Conservation (phyloP, 1,140 invertebrate species). For the Drosophila nikananu region DNA sequence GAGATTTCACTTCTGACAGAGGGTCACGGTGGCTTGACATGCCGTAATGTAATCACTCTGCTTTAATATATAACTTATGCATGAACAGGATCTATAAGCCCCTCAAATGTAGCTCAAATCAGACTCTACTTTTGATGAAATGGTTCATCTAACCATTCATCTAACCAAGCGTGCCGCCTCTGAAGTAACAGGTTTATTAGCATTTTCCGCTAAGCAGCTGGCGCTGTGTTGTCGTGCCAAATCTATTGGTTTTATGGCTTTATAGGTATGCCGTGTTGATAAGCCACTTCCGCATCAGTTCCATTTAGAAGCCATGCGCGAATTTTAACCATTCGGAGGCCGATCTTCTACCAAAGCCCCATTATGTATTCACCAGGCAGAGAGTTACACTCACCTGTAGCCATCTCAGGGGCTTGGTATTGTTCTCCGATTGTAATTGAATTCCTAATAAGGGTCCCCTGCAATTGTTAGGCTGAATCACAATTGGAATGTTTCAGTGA, state of each 20-base stretch:
- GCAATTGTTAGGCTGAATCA: conserved; percentile 11
- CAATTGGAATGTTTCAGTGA: neutral
- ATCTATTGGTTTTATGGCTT: conserved; percentile 25
- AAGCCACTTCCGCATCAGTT: conserved; percentile 46
- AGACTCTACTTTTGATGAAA: neutral
- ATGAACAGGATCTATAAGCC: neutral
- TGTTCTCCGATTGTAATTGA: neutral
- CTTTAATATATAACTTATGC: neutral
- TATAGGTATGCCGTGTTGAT: conserved; percentile 7
- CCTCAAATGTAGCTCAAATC: neutral
- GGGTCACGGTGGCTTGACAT: conserved; percentile 36
- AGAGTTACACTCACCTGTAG: conserved; percentile 6
- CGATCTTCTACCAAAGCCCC: neutral
- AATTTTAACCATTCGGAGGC: conserved; percentile 12
- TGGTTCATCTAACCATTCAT: conserved; percentile 7
- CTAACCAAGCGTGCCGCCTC: conserved; percentile 15
- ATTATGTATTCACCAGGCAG: neutral
- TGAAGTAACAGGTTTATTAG: conserved; percentile 47
- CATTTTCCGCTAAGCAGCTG: conserved; percentile 36
- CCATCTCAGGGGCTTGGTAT: neutral
- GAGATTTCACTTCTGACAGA: conserved; percentile 31
- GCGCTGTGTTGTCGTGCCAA: conserved; percentile 1
- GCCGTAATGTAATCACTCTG: conserved; percentile 8
- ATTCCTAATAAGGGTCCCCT: neutral
- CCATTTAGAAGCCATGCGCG: conserved; percentile 22